Conservation (phyloP, 2,797 vertebrate species). For the Urocyon cinereoargenteus region DNA sequence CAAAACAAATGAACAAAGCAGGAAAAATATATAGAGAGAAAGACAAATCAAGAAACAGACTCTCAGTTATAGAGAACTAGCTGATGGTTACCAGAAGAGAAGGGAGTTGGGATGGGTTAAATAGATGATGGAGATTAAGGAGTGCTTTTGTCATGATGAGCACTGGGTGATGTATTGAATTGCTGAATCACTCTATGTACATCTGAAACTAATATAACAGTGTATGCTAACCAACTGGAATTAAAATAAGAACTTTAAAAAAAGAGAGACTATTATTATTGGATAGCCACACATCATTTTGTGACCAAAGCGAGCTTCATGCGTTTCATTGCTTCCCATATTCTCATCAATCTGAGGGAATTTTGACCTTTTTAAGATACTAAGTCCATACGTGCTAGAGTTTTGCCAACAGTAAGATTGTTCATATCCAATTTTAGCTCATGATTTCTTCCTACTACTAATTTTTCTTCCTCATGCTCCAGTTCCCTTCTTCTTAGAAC, state of each 20-base stretch:
- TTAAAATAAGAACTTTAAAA: neutral
- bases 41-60: neutral
- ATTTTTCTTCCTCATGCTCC: neutral
- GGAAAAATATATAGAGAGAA: neutral
- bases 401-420: neutral
- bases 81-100: neutral
- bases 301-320: neutral
- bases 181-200: neutral
- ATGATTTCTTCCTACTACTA: neutral
- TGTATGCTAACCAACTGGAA: neutral
- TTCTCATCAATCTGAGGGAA: neutral
- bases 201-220: neutral
- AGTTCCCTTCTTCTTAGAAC: neutral
- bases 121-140: neutral
- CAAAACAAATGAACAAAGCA: neutral
- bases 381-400: neutral
- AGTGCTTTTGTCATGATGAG: neutral
- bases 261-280: neutral
- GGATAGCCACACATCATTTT: neutral
- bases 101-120: neutral
- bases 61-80: neutral
- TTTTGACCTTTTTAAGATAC: neutral
- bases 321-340: neutral
- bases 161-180: neutral
- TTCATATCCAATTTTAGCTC: neutral